Base-by-base conservation (phyloP, 2,797 vertebrate genomes). In the Cercopithecus diana region DNA sequence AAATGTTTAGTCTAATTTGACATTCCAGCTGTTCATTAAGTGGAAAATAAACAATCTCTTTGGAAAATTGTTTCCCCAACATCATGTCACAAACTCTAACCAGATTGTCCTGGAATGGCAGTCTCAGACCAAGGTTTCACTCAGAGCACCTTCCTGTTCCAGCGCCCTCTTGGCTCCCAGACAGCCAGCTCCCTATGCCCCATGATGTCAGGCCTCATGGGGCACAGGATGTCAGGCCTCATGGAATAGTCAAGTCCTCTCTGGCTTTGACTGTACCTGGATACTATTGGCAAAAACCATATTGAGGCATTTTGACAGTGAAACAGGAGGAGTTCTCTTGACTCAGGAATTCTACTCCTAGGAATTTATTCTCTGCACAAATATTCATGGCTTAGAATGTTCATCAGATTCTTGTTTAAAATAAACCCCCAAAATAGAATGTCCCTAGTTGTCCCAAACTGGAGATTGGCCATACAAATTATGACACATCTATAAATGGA, bases 1-100 rank as follows among this genome's bases (percentile, higher is more conserved):
- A 24, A 24, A 84, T 93, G 36, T 48, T 50, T 76, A 80, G 88
- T 83, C 58, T 93, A 82, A 79, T 96, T 77, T 80, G 67, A 58
- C 95, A 79, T 93, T 97, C 95, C 96, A 97, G 89, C 85, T 43
- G 70, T 77, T 98, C 77, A 36, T 96, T 96, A 80, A 82, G 58
- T 73, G 64, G 52, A 83, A 80, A 55, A 89, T 58, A 94, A 97
- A 93, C 39, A 4, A 88, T 80, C 0, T 1, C 64, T 90, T 94
- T 93, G 33, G 52, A 83, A 81, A 79, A 45, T 10, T n/a, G 48
- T 80, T 90, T 45, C 41, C 81, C 50, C 26, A 22, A 26, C 36
- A 20, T 17, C 28, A 9, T 24, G n/a, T 77, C 61, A 67, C 52
- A 83, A 41, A 41, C 41, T 45, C 45, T 91, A 45, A 33, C 58